Base-by-base conservation (phyloP, 2,797 vertebrate species). In the Lepilemur septentrionalis region DNA sequence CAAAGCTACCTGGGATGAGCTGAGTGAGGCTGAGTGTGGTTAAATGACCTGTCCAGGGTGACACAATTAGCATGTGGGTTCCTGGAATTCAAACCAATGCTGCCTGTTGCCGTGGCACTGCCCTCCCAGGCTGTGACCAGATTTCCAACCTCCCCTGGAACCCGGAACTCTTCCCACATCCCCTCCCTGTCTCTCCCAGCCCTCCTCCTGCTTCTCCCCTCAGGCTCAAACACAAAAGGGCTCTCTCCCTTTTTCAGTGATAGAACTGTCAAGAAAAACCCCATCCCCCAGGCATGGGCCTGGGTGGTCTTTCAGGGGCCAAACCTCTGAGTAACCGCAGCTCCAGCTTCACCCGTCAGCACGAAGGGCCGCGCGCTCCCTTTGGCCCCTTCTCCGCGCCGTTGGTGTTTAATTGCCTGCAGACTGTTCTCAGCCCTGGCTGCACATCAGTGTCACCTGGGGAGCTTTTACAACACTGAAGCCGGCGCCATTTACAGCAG, bases 31-130 rank as follows among this genome's bases (percentile, higher is more conserved):
- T 0, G 0, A 2, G 0, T 10, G 20, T 1, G 9, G 43, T 3
- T 15, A 7, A 17, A 1, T 23, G 75, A 35, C 38, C 25, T 43
- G 4, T 7, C 43, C 43, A 7, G 15, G 28, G 32, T 11, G 13
- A 30, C 18, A 3, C 17, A 3, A 0, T 7, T 1, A 22, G 22
- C 6, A 2, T 0, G 0, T 0, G 35, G 15, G 1, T 7, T 76
- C n/a, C 89, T 18, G 2, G 69, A 35, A 48, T 9, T 38, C 73
- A 41, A 4, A 0, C 17, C 38, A 3, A 1, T 0, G 11, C 72
- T n/a, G 7, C 17, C 65, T 5, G 2, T 4, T 0, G 15, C 20
- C 11, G 1, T 0, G 41, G 2, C 70, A 23, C 1, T 9, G 7
- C 1, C 23, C 13, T 3, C 10, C 20, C 41, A 23, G 38, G 43